Base-by-base conservation (phyloP, 2,113 vertebrate genomes). In the Hipposideros armiger region DNA sequence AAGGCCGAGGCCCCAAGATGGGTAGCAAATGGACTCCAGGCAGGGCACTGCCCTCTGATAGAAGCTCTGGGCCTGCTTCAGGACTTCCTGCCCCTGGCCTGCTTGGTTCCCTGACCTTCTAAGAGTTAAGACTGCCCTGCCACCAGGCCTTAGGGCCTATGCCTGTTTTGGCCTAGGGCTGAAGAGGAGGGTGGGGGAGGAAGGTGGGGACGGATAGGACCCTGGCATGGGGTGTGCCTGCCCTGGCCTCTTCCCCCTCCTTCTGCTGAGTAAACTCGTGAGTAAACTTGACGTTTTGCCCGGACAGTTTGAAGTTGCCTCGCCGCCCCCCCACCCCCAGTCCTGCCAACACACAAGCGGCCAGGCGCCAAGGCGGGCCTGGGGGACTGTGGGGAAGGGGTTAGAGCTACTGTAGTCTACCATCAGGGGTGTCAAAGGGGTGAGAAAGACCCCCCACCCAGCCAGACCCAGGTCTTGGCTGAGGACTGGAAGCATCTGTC, bases 241-340 rank as follows among this genome's bases (percentile, higher is more conserved):
- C 91, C 66, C 96, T 96, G 97, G 97, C 97, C 97, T 97, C 97
- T 98, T 72, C 97, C 97, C 97, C 97, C 97, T 96, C 97, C 97
- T 97, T 91, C 95, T 97, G 95, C 97, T 98, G 97, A 97, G 97
- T 98, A 98, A 98, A 98, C 97, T 97, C 97, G 97, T 98, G 97
- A 98, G 97, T 97, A 97, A 98, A 98, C 97, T 98, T 98, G 97
- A 98, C 94, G 97, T 97, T 97, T 97, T 97, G 97, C 97, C 97
- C 96, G 97, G 97, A 98, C 97, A 97, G 97, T 98, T 98, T 98
- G 97, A 97, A 98, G 97, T 97, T 97, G 97, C 97, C 91, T 97
- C 40, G 89, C 95, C 26, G 92, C 72, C 93, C 91, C 87, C 36
- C 86, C n/a, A 3, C 74, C 88, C 60, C 90, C 45, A 73, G 94